Evolutionary conservation across 2,888 invertebrate species (phyloP), one percentile per base, ranked within the genome.

Genomic region (Zaprionus lineosus): DNA sequence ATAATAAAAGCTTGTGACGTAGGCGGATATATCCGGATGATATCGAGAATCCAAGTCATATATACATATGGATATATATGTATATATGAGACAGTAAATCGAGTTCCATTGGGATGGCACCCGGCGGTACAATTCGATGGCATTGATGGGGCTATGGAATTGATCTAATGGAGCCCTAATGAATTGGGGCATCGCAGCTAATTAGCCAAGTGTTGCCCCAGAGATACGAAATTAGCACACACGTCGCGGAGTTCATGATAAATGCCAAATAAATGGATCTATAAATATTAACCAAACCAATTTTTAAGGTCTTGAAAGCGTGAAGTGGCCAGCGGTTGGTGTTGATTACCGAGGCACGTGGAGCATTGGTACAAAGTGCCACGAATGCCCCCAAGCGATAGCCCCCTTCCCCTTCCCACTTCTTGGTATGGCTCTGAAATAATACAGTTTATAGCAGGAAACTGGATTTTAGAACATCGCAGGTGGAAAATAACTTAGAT

Each of bases 221-320:
- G 11, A 48, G 55, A 19, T 37, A 9, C 14, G 46, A 66, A 79
- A 79, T 76, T 75, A 79, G 70, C 76, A 79, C 73, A 69, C 51
- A 56, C 51, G 51, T 59, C 59, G 55, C n/a, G n/a, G n/a, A 28
- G 6, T 33, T 9, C n/a, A 34, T 52, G 56, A 62, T 66, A 47
- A 37, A 56, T 29, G 63, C 19, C 39, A 41, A 60, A 14, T 64
- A 52, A 64, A 67, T 64, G 50, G 51, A 62, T 64, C 58, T 39
- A 70, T 63, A 73, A 70, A 62, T 73, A 70, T 73, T 79, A 67
- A 52, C 68, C 44, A 39, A 46, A 36, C n/a, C n/a, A n/a, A 57
- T 34, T 55, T 55, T 21, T 15, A 44, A 51, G 58, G 57, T 53
- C 41, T 58, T 40, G 51, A 70, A 62, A 73, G 73, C 66, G 59